These are phyloP conservation scores for Dryobotodes eremita DNA, from an alignment of 2,888 invertebrate genomes.

Conservation along the genomic window DNA sequence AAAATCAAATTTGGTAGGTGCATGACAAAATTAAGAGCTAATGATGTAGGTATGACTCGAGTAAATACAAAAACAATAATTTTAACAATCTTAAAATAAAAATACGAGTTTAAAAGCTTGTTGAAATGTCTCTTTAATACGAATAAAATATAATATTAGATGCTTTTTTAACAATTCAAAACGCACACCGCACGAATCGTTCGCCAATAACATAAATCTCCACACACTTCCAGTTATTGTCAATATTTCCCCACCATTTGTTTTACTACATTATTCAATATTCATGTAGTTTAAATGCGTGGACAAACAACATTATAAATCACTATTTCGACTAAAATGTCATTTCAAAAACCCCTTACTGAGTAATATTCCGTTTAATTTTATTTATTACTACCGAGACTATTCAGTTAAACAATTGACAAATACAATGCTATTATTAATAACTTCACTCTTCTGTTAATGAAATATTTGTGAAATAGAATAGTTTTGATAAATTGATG, in stretches of 20 bases:
- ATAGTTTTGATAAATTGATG: conserved; percentile 43
- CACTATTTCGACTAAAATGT: conserved; percentile 72
- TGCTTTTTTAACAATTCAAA: conserved; percentile 34
- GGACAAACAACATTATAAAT: conserved; percentile 75
- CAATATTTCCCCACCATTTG: conserved; percentile 77
- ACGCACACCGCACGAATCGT: conserved; percentile 25
- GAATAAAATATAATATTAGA: conserved; percentile 2
- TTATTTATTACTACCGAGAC: conserved; percentile 72
- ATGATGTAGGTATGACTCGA: neutral
- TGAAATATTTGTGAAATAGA: conserved; percentile 52
- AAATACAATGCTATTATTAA: conserved; percentile 58
- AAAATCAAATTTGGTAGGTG: neutral
- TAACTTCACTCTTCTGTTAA: conserved; percentile 51
- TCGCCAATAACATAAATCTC: conserved; percentile 52
- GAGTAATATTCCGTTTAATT: conserved; percentile 75
- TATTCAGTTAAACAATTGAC: conserved; percentile 55
- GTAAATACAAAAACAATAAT: neutral
- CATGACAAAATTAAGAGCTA: neutral
- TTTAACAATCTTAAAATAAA: neutral
- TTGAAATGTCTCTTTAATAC: neutral
- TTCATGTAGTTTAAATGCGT: conserved; percentile 69
- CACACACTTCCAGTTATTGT: conserved; percentile 58
- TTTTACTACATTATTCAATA: conserved; percentile 65
- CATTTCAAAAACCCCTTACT: conserved; percentile 74
- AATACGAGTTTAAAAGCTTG: neutral